A percentile compares a stretch with the other conserved stretches of the same genome.
phyloP scores from a whole-genome alignment of 2,888 invertebrate genomes.

The Drosophila anceps region DNA sequence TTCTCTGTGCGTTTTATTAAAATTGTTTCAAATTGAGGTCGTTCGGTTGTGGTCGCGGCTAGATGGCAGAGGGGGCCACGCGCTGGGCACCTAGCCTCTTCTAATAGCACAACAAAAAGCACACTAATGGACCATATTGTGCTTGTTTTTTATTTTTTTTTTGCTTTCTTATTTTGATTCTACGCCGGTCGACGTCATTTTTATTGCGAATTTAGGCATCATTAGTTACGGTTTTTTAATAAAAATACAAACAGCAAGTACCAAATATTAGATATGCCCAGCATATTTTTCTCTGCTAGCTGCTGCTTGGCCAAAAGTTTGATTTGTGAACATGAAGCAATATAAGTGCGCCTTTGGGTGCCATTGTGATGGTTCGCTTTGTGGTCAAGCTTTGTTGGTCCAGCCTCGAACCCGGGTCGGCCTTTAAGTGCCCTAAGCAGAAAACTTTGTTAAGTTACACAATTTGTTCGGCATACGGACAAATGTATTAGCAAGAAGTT shows the following conservation, averaged over 20 bases:
- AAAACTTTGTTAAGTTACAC: slow-evolving; percentile 68
- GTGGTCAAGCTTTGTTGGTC: slow-evolving; percentile 74
- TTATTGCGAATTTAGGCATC: slow-evolving; percentile 82
- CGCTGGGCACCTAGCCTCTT: slow-evolving; percentile 39
- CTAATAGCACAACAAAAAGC: slow-evolving; percentile 73
- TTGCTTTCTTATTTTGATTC: slow-evolving; percentile 6
- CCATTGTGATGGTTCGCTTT: slow-evolving; percentile 68
- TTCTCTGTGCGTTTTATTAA: slow-evolving; percentile 68
- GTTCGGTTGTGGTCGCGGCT: slow-evolving; percentile 16
- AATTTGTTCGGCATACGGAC: slow-evolving; percentile 62
- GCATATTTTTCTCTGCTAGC: slow-evolving; percentile 10
- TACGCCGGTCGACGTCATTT: slow-evolving; percentile 58
- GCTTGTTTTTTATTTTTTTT: slow-evolving; percentile 45
- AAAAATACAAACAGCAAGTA: slow-evolving; percentile 72
- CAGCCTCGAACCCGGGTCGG: slow-evolving; percentile 15
- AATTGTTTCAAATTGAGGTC: slow-evolving; percentile 79
- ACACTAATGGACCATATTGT: slow-evolving; percentile 82
- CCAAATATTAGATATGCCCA: slow-evolving; percentile 46
- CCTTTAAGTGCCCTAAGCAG: slow-evolving; percentile 55
- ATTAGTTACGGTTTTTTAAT: slow-evolving; percentile 82
- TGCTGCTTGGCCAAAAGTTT: slow-evolving; percentile 59
- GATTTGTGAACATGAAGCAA: slow-evolving; percentile 72
- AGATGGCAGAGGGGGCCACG: background rate
- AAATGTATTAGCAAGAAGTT: slow-evolving; percentile 73
- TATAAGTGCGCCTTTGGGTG: slow-evolving; percentile 78